Conservation (phyloP, 2,113 vertebrate species). For the Neotragus pygmaeus region DNA sequence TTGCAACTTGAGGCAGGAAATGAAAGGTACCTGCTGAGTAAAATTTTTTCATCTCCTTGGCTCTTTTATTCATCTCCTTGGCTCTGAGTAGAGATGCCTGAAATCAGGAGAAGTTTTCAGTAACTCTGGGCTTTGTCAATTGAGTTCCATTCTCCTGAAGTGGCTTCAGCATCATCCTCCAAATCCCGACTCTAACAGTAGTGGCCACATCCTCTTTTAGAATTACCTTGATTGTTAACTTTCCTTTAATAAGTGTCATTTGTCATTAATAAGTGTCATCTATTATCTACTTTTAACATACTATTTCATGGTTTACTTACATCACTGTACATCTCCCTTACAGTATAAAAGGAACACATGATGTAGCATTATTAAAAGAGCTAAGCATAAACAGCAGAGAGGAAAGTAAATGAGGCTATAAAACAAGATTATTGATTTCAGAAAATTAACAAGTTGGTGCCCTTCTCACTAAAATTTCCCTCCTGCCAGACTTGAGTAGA, state of each 20-base stretch:
- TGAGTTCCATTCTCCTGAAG: not conserved
- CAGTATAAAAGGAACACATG: not conserved
- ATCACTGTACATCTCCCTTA: not conserved
- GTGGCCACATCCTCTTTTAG: not conserved
- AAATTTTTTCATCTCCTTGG: constrained; percentile 29
- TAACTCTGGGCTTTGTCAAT: not conserved
- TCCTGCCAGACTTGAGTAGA: not conserved
- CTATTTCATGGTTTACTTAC: constrained; percentile 6
- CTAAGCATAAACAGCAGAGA: constrained; percentile 20
- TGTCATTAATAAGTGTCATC: not conserved
- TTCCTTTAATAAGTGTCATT: constrained; percentile 20
- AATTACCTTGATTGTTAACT: not conserved
- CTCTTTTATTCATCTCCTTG: constrained; percentile 4
- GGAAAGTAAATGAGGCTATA: constrained; percentile 3
- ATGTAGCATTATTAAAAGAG: constrained; percentile 12
- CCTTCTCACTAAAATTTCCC: constrained; percentile 18
- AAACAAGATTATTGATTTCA: constrained; percentile 38
- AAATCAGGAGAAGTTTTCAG: constrained; percentile 12
- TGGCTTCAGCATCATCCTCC: not conserved
- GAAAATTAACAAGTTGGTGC: constrained; percentile 19
- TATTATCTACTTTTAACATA: not conserved
- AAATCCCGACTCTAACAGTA: not conserved
- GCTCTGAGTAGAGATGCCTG: not conserved
- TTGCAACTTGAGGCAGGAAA: constrained; percentile 7
- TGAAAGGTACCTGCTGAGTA: not conserved